Base-by-base conservation (phyloP, 1,140 invertebrate genomes). In the Lethocerus indicus region DNA sequence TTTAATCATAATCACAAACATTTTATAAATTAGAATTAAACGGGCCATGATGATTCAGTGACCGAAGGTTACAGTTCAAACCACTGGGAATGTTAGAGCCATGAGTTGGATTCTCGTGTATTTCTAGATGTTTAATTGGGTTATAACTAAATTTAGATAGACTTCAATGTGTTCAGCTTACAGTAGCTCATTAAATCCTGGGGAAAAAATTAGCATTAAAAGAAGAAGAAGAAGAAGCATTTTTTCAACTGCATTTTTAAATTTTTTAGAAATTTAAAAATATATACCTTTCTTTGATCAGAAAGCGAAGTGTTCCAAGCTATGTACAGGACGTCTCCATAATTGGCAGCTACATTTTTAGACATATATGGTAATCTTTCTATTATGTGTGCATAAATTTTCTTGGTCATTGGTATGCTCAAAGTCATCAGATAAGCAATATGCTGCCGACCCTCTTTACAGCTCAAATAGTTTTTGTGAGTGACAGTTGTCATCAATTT, bases 301-400 rank as follows among this genome's bases (percentile, higher is more conserved):
- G 41, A 13, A 3, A 32, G 42, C 14, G 40, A 7, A 7, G 44
- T 37, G 16, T 29, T 47, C 54, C 54, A 56, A 20, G 48, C 48
- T 13, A 26, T 36, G 41, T 43, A 51, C 27, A 48, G 53, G 23
- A 50, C 35, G 36, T 53, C 52, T 25, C 54, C 54, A 43, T 53
- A 53, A 13, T 20, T 35, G 16, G n/a, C 3, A 50, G 54, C 54
- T 25, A 50, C 32, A 13, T n/a, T 21, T 39, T 49, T 46, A 20
- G 18, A 47, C 14, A 45, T 25, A 18, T 48, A 39, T 27, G 50
- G 39, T 12, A 52, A 20, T 36, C 21, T 27, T 13, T 49, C 32
- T 39, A 47, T 47, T 16, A 55, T 45, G 3, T 41, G 26, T 27
- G 44, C 25, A 18, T 55, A 50, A 32, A 55, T 32, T 9, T 25